Evolutionary conservation across 2,888 invertebrate species (phyloP), one percentile per base, ranked within the genome.

Genomic region (Ophion ellenae): DNA sequence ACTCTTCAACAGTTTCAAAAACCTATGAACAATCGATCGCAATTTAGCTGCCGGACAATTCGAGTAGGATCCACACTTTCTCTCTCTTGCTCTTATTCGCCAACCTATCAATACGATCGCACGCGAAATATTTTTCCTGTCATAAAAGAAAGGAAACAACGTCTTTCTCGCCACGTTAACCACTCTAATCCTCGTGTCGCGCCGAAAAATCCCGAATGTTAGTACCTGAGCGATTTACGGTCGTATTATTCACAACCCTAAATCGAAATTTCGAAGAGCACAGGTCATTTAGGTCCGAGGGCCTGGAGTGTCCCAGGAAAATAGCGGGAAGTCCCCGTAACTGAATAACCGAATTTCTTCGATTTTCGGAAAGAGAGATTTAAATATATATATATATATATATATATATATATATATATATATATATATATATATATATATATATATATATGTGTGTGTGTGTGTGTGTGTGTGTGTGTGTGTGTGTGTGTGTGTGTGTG

Each of bases 201-300:
- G 36, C 36, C 1, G 9, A 47, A 47, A 10, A 47, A 14, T 47
- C 14, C 10, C 47, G 47, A 67, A 36, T 28, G 24, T 64, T n/a
- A 24, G 36, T 77, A 67, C 77, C 67, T 67, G 77, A 67, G 77
- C 63, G 45, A 75, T 28, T 28, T 14, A 40, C 36, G 40, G 17
- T 1, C 47, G 32, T 14, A 53, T 11, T 47, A 47, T 10, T 47
- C 47, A 47, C 61, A 28, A 63, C 32, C 17, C 24, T 14, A 45
- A 28, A 76, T 28, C 14, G 57, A n/a, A 11, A 14, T 57, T 67
- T 77, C 57, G 17, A 66, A 36, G 67, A 36, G 24, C 14, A 9
- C 66, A 53, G 66, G 76, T 77, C 67, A 67, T 67, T 67, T 57
- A 77, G 77, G 66, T 57, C 10, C 45, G 45, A 45, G 57, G 47